Percentiles rank a stretch among this genome's conserved stretches.
Evolutionary conservation across 2,113 vertebrate genomes (phyloP).

Genomic region (Xenopus tropicalis): UCB_Xtro_10.0 CM004446.2:2680501-2681000

Average conservation of each 20-base stretch:
- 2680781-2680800: conserved; percentile 95
- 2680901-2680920: conserved; percentile 80
- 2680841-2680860: conserved; percentile 81
- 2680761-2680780: conserved; percentile 98
- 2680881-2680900: conserved; percentile 90
- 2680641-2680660: conserved; percentile 85
- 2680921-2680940: conserved; percentile 73
- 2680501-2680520: conserved; percentile 92
- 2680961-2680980: conserved; percentile 84
- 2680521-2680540: conserved; percentile 98
- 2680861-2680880: conserved; percentile 83
- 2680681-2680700: conserved; percentile 96
- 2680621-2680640: conserved; percentile 91
- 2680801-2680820: conserved; percentile 95
- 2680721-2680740: conserved; percentile 64
- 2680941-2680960: conserved; percentile 82
- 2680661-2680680: conserved; percentile 78
- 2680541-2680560: conserved; percentile 84
- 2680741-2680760: conserved; percentile 93
- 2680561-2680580: conserved; percentile 86
- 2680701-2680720: conserved; percentile 89
- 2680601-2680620: conserved; percentile 95
- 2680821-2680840: conserved; percentile 90
- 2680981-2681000: conserved; percentile 75
- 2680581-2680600: conserved; percentile 97